Conservation (phyloP, 2,888 invertebrate genomes). For the Cephonodes hylas region DNA sequence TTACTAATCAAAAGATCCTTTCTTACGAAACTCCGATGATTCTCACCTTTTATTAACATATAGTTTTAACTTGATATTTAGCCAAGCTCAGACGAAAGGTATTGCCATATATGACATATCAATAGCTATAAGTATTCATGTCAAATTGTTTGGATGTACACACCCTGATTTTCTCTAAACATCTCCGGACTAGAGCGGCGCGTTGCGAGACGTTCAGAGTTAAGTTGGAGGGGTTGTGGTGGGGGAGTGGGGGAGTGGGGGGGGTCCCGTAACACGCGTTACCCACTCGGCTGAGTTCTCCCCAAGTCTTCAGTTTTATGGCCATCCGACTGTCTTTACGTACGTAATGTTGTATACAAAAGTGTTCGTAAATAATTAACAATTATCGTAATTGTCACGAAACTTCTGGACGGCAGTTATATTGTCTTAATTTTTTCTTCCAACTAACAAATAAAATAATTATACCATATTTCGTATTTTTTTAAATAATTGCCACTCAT, state of each 20-base stretch:
- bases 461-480: no score
- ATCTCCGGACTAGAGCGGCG: not conserved
- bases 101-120: no score
- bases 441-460: no score
- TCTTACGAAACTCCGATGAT: no score
- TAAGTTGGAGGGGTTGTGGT: not conserved
- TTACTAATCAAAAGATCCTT: no score
- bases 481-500: no score
- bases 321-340: constrained; percentile 21
- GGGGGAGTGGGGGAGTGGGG: no score
- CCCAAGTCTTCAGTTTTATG: constrained; percentile 28
- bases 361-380: constrained; percentile 16
- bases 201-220: not conserved
- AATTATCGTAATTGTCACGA: not conserved
- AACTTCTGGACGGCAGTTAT: not conserved
- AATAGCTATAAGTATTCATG: no score
- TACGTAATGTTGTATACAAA: constrained; percentile 28
- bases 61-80: no score
- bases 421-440: no score
- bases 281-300: constrained; percentile 25
- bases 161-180: constrained; percentile 4
- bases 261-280: constrained; percentile 18
- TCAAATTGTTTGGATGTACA: not conserved
- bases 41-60: no score
- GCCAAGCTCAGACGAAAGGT: no score